A percentile compares a stretch with the other conserved stretches of the same genome.
phyloP scores from a whole-genome alignment of 2,797 vertebrate species.

The Cuculus canorus region DNA sequence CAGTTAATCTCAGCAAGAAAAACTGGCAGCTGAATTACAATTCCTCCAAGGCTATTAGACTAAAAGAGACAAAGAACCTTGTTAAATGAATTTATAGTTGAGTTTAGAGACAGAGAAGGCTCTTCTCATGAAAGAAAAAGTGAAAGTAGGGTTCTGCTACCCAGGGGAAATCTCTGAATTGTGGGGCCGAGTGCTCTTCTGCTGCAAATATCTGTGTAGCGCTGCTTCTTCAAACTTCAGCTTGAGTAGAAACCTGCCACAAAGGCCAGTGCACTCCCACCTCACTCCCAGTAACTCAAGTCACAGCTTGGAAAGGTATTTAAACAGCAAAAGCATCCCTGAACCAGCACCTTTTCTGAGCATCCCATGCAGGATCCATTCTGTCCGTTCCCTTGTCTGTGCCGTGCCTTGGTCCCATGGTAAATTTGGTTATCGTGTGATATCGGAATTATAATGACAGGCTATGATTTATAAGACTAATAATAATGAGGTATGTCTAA shows the following conservation, averaged over 20 bases:
- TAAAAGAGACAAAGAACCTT: background rate
- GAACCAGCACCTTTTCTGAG: background rate
- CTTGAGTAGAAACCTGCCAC: background rate
- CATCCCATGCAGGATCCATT: background rate
- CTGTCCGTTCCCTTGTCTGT: background rate
- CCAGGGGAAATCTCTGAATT: background rate
- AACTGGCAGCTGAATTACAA: background rate
- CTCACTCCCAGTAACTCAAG: background rate
- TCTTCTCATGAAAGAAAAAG: too few species aligned
- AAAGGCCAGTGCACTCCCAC: background rate
- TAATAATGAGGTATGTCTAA: conserved; percentile 28
- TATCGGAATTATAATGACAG: conserved; percentile 10
- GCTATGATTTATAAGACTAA: background rate
- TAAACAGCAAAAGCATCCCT: background rate
- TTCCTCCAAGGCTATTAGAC: background rate
- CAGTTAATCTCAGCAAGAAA: background rate
- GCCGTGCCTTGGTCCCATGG: background rate
- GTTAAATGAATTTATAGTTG: background rate
- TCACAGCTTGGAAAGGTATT: background rate
- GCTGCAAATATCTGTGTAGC: background rate
- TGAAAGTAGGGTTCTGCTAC: background rate
- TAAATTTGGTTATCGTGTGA: background rate
- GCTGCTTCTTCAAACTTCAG: background rate
- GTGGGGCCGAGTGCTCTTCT: too few species aligned
- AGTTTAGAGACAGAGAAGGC: background rate